A percentile compares a stretch with the other conserved stretches of the same genome.
Conservation (phyloP, 2,888 invertebrate species). For the Microctonus hyperodae region DNA sequence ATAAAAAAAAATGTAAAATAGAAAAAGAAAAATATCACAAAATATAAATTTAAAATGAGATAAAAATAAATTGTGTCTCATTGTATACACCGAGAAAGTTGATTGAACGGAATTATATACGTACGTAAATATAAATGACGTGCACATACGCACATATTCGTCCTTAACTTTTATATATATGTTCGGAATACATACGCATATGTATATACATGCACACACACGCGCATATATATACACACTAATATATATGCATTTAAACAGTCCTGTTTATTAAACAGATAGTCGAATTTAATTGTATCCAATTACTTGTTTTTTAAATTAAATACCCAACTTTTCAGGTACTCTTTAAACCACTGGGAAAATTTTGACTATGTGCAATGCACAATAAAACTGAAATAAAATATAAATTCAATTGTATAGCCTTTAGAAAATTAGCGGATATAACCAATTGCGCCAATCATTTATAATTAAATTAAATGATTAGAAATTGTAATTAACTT, state of each 20-base stretch:
- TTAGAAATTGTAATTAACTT: background rate
- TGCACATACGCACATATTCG: conserved; percentile 39
- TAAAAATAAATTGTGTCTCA: background rate
- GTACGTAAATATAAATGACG: conserved; percentile 39
- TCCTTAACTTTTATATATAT: conserved; percentile 29
- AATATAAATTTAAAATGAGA: conserved; percentile 7
- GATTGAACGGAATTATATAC: conserved; percentile 46
- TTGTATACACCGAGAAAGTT: background rate
- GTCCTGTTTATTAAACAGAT: conserved; percentile 4
- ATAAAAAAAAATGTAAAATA: background rate
- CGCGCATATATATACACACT: conserved; percentile 23
- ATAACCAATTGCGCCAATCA: background rate
- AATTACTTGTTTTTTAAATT: conserved; percentile 10
- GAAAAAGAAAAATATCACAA: background rate
- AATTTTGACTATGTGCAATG: background rate
- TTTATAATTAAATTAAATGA: background rate
- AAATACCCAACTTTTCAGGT: conserved; percentile 11
- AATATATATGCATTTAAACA: conserved; percentile 31
- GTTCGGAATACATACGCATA: conserved; percentile 32
- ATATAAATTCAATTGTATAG: background rate
- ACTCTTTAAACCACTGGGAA: background rate
- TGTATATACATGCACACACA: conserved; percentile 39
- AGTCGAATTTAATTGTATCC: background rate
- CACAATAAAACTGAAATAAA: background rate
- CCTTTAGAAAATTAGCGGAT: background rate